Conservation (phyloP, 2,888 invertebrate species). For the Sinohyriopsis cumingii region DNA sequence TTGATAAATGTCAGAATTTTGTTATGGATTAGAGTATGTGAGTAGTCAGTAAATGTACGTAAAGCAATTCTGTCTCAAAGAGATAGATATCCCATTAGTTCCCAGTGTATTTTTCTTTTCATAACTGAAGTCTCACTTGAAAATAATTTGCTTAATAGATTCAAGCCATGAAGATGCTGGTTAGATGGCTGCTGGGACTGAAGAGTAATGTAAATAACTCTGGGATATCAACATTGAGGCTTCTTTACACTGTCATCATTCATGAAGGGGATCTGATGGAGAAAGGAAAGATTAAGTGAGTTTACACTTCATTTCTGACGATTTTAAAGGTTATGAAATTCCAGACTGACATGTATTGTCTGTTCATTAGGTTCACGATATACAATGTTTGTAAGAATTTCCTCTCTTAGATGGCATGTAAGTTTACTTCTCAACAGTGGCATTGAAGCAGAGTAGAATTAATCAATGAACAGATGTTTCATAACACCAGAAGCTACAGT, state of each 20-base stretch:
- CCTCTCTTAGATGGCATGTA: too few species aligned
- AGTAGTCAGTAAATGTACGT: too few species aligned
- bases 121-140: not conserved
- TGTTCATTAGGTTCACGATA: too few species aligned
- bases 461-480: too few species aligned
- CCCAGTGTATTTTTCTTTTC: too few species aligned
- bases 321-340: not conserved
- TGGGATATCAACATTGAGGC: slow-evolving; percentile 83
- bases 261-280: slow-evolving; percentile 90
- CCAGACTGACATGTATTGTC: too few species aligned
- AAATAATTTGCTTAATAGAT: slow-evolving; percentile 68
- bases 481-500: too few species aligned
- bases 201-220: slow-evolving; percentile 74
- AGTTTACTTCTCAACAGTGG: too few species aligned
- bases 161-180: slow-evolving; percentile 96
- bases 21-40: not conserved
- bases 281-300: slow-evolving; percentile 73
- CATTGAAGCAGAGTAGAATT: too few species aligned
- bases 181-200: slow-evolving; percentile 93
- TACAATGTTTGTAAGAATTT: too few species aligned
- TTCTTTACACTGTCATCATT: slow-evolving; percentile 93
- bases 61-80: too few species aligned
- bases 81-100: too few species aligned
- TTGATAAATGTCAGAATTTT: not conserved
- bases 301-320: not conserved